phyloP scores from a whole-genome alignment of 2,797 vertebrate genomes.

The Pseudochirops cupreus region DNA sequence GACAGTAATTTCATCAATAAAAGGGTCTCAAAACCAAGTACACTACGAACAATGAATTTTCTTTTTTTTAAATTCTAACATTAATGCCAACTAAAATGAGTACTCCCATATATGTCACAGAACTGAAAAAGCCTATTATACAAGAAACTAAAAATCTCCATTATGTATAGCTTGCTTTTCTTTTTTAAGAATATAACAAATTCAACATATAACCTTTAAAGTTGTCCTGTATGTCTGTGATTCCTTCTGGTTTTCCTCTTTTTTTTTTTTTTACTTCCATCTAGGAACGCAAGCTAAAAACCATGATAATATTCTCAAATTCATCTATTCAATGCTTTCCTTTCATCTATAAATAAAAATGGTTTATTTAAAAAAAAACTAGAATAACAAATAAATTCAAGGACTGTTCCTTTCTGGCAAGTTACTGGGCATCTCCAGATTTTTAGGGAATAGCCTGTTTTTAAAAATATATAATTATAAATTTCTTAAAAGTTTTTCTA shows the following conservation, averaged over 20 bases:
- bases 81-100: background rate
- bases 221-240: background rate
- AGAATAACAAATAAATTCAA: background rate
- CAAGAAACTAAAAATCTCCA: background rate
- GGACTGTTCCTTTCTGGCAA: background rate
- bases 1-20: slow-evolving; percentile 36
- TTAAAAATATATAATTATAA: background rate
- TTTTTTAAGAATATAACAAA: background rate
- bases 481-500: background rate
- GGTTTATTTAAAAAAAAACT: background rate
- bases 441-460: background rate
- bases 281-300: background rate
- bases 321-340: background rate
- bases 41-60: background rate
- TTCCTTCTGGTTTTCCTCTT: background rate
- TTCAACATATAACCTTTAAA: background rate
- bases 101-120: background rate
- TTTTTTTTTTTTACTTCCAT: background rate
- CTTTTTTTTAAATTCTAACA: background rate
- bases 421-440: background rate
- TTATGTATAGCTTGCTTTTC: background rate
- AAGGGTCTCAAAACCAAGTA: background rate
- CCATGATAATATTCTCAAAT: background rate
- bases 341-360: background rate
- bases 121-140: background rate